phyloP scores from a whole-genome alignment of 1,140 invertebrate species.

The Panonychus citri region DNA sequence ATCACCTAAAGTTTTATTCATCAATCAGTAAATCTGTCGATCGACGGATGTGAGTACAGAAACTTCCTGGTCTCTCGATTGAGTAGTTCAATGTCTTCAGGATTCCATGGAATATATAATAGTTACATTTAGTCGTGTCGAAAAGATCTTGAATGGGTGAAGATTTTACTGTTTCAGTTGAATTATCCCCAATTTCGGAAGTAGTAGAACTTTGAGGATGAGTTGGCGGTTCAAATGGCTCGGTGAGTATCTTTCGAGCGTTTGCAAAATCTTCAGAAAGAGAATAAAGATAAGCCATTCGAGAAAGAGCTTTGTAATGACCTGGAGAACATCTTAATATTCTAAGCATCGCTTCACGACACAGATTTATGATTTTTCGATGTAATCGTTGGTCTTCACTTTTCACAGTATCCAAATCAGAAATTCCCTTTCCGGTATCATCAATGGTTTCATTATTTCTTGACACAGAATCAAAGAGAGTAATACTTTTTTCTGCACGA shows the following conservation, averaged over 20 bases:
- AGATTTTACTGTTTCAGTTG: neutral
- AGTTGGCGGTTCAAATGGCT: conserved; percentile 31
- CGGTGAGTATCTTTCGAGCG: conserved; percentile 2
- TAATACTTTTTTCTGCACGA: too few species aligned
- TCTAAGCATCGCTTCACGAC: conserved; percentile 51
- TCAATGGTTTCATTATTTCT: conserved; percentile 8
- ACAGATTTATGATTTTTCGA: conserved; percentile 29
- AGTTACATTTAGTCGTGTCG: conserved; percentile 11
- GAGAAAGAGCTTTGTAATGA: conserved; percentile 77
- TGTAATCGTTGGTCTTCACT: conserved; percentile 1
- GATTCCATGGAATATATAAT: conserved; percentile 76
- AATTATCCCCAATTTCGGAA: too few species aligned
- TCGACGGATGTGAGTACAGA: conserved; percentile 67
- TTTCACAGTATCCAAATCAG: conserved; percentile 12
- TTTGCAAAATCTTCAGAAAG: conserved; percentile 30
- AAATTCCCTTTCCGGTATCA: conserved; percentile 14
- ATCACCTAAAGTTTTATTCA: conserved; percentile 48
- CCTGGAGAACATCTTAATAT: conserved; percentile 60
- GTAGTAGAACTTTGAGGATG: too few species aligned
- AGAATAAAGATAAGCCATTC: conserved; percentile 58
- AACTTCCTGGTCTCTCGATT: conserved; percentile 70
- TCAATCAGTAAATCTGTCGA: conserved; percentile 54
- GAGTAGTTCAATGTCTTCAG: conserved; percentile 72
- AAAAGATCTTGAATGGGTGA: neutral
- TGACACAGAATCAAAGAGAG: neutral